Evolutionary conservation across 2,888 invertebrate genomes (phyloP), one percentile per base, ranked within the genome.

Genomic region (Cheilosia urbana): DNA sequence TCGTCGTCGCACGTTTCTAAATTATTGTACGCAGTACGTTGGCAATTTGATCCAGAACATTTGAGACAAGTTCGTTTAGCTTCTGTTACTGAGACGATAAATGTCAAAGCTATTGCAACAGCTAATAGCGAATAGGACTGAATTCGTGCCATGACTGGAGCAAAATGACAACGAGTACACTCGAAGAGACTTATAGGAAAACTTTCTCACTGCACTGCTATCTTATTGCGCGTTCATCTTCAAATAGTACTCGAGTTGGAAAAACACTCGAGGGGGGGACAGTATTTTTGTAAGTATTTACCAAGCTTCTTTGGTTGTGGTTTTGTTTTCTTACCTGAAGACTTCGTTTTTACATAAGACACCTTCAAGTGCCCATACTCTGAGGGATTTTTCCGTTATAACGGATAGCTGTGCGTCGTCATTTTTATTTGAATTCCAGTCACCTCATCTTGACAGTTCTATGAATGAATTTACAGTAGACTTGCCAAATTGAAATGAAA

Each of bases 41-140:
- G 89, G 34, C 91, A 90, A 49, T 88, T 88, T 21, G 89, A 88
- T 45, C 90, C 91, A 0, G 88, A 83, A 60, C 90, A 90, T 60
- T 88, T 87, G 2, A 87, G 47, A 53, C 90, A 90, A 15, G 79
- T 88, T 17, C 87, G 75, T 11, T 76, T 73, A n/a, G 88, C 88
- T 34, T 89, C 85, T 11, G 42, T 55, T 30, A 84, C 80, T 11
- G 51, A 17, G 17, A 58, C 24, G 6, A 27, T 21, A 6, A 63
- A 27, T 3, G 65, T 51, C 34, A 73, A 47, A 3, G 49, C 47
- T 37, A 78, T 30, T 2, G 40, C 9, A 1, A 78, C 24, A n/a
- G 40, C n/a, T 5, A 40, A 21, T 3, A 68, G 15, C 27, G 42
- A 49, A 27, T 57, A 49, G 47, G 58, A 58, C 77, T 69, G 68